Percentiles rank a stretch among this genome's conserved stretches.
Conservation (phyloP, 2,888 invertebrate species). For the Phortica magna region DNA sequence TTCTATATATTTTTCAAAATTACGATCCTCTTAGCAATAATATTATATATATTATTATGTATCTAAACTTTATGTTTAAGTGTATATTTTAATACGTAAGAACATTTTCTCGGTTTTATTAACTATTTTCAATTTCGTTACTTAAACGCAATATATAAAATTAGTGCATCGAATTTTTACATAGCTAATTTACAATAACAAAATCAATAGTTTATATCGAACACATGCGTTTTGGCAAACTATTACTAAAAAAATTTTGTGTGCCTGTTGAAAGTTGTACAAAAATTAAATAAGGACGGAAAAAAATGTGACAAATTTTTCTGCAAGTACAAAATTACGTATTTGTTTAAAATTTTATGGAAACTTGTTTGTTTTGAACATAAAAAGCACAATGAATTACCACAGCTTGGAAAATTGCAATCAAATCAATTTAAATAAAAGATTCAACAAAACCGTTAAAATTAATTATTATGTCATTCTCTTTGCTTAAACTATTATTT, state of each 20-base stretch:
- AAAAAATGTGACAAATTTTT: neutral
- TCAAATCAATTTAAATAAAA: neutral
- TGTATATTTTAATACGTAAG: neutral
- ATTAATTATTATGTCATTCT: neutral
- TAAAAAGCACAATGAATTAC: neutral
- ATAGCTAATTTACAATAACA: neutral
- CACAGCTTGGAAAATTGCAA: neutral
- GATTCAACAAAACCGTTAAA: neutral
- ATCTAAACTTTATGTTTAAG: neutral
- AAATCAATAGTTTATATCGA: slow-evolving; percentile 17
- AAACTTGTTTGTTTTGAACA: neutral
- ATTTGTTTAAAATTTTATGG: neutral
- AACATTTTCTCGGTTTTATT: neutral
- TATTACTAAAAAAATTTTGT: slow-evolving; percentile 7
- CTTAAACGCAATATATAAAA: neutral
- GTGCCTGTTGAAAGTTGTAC: neutral
- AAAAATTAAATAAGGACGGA: slow-evolving; percentile 7
- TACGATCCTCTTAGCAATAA: slow-evolving; percentile 2
- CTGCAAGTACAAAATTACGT: neutral
- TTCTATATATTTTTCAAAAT: slow-evolving; percentile 10
- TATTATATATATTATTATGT: neutral
- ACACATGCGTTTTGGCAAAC: slow-evolving; percentile 30
- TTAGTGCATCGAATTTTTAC: neutral
- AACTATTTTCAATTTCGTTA: neutral
- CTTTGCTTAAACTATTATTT: slow-evolving; percentile 22